Evolutionary conservation across 2,797 vertebrate species (phyloP), one percentile per base, ranked within the genome.

Genomic region (Paedocypris micromegethes): DNA sequence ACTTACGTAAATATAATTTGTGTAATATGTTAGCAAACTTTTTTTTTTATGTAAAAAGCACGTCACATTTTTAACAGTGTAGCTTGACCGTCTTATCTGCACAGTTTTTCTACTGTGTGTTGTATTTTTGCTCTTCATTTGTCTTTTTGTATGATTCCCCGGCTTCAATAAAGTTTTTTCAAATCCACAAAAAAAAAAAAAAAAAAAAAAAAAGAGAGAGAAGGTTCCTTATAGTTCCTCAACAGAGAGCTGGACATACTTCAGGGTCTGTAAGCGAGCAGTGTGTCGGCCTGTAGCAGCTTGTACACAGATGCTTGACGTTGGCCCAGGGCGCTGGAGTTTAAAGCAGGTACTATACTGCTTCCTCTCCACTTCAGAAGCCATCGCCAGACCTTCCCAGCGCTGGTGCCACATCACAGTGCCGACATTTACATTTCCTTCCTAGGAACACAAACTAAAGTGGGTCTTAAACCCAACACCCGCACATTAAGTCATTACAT

Each of bases 271-370:
- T 51, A 59, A 69, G 44, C 51, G 55, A 44, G 69, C n/a, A 9
- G 47, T 60, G 53, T 62, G n/a, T 42, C 45, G 59, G 52, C 74
- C 65, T 80, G 78, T 76, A 64, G 63, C 76, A 78, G 72, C 75
- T 81, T 76, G 78, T 71, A 53, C 74, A 79, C 80, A 80, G 78
- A 75, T 78, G 73, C 75, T 74, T 75, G 38, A 70, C 56, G 47
- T 50, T 73, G 48, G 68, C 77, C 68, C 51, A 55, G 58, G 71
- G 72, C 76, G 64, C 40, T 55, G 53, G 7, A 49, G 49, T 64
- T 74, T 58, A 42, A 48, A 61, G 55, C 61, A 37, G 61, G 61
- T 69, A 61, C 56, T 57, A 67, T 74, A 67, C 45, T 61, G 60
- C 43, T 70, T 66, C 68, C 65, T 74, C 65, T 67, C 74, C 70